Evolutionary conservation across 2,797 vertebrate species (phyloP), one percentile per base, ranked within the genome.

Genomic region (Xenops minutus): DNA sequence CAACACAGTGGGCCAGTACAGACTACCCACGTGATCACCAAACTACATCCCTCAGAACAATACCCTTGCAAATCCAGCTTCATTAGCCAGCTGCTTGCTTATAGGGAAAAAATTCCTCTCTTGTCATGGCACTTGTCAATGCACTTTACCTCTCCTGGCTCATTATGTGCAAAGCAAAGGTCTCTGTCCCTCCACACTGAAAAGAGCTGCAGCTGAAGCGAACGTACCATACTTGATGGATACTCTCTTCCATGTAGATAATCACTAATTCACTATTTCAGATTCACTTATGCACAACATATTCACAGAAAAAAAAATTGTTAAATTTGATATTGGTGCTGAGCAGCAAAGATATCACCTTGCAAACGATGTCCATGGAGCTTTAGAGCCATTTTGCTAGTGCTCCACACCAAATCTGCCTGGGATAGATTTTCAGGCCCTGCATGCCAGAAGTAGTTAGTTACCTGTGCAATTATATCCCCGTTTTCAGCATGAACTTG

Each of bases 401-500:
- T 7, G 37, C 3, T 36, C 13, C 69, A 23, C 36, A 30, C 20
- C 7, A 14, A 37, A 81, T 29, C 46, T 64, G 64, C 71, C 77
- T n/a, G 14, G 26, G 21, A 34, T 0, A 64, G 76, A 55, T 44
- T 72, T 89, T 44, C 76, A 79, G 46, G 9, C 54, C 74, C 44
- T 34, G 9, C 7, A 17, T 21, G 52, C 4, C 64, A 81, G 44
- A 68, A 66, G 27, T 2, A 68, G 41, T 43, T 61, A 43, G 14
- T 96, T 98, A 99, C 99, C 99, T 99, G 99, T 37, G 99, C 99
- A 62, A 99, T 99, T 97, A 99, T 99, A 93, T 99, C 99, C 12
- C 99, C 99, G 2, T 99, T 99, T 96, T 99, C 99, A n/a, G 99
- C 99, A 27, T 99, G 99, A 96, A 99, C 99, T 97, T 99, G 99